phyloP scores from a whole-genome alignment of 2,888 invertebrate species.

The Tubulanus polymorphus region DNA sequence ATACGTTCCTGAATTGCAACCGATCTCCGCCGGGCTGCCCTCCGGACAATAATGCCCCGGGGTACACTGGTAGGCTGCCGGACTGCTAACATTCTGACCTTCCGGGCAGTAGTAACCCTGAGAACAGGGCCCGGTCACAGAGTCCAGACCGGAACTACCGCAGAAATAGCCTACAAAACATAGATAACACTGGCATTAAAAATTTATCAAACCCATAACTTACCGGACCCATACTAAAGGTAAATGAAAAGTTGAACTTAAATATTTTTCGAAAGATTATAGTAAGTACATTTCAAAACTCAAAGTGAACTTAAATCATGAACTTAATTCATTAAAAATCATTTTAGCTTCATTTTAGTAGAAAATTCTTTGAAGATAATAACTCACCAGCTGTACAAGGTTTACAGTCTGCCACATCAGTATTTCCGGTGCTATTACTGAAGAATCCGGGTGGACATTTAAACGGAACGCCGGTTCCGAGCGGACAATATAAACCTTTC shows the following conservation, averaged over 20 bases:
- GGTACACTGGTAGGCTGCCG: conserved; percentile 34
- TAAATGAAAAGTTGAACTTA: no score
- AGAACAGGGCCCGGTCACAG: conserved; percentile 31
- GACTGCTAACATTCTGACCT: conserved; percentile 39
- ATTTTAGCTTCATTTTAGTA: no score
- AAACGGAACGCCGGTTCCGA: conserved; percentile 31
- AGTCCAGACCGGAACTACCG: conserved; percentile 27
- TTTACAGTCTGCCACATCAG: conserved; percentile 30
- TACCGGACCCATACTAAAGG: no score
- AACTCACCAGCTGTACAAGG: conserved; percentile 40
- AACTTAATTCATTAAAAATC: no score
- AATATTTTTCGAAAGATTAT: no score
- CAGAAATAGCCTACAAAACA: conserved; percentile 40
- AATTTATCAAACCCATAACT: no score
- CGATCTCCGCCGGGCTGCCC: conserved; percentile 30
- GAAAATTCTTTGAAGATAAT: no score
- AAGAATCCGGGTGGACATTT: conserved; percentile 42
- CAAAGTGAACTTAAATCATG: no score
- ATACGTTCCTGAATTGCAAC: conserved; percentile 42
- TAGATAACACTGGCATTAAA: no score
- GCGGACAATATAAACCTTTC: conserved; percentile 41
- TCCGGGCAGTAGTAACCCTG: conserved; percentile 39
- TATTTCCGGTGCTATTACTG: conserved; percentile 39
- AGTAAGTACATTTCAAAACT: no score
- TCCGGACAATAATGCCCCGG: conserved; percentile 43